Conservation (phyloP, 2,113 vertebrate genomes). For the Eublepharis macularius region DNA sequence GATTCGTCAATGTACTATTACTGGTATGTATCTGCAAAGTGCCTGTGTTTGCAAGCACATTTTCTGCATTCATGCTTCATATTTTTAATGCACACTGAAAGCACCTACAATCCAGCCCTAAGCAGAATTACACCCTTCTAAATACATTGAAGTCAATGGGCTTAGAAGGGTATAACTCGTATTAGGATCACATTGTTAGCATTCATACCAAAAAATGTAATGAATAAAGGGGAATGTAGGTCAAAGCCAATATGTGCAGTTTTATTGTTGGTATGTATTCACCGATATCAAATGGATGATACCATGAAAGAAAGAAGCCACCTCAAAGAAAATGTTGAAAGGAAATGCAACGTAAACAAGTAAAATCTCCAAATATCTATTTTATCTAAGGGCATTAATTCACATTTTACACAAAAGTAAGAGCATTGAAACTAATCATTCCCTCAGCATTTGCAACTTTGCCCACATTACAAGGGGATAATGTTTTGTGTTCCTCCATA, state of each 20-base stretch:
- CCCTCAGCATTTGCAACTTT: neutral
- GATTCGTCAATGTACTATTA: too few species aligned
- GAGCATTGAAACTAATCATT: neutral
- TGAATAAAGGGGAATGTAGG: neutral
- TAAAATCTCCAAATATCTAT: neutral
- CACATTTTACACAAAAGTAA: slow-evolving; percentile 5
- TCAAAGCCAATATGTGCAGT: neutral
- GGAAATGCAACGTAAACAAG: neutral
- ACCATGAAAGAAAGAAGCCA: neutral
- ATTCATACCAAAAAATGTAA: neutral
- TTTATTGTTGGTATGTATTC: neutral
- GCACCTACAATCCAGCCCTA: too few species aligned
- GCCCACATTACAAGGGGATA: neutral
- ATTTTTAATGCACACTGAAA: too few species aligned
- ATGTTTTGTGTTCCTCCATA: slow-evolving; percentile 1
- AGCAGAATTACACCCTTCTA: too few species aligned
- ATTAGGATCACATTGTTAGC: too few species aligned
- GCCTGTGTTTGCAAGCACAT: neutral
- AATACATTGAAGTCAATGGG: too few species aligned
- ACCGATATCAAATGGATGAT: neutral
- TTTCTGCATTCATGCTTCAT: neutral
- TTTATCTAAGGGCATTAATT: neutral
- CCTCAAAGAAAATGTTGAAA: neutral
- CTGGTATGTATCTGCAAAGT: too few species aligned
- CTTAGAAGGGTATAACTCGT: neutral